Base-by-base conservation (phyloP, 2,888 invertebrate species). In the Orthosia incerta region DNA sequence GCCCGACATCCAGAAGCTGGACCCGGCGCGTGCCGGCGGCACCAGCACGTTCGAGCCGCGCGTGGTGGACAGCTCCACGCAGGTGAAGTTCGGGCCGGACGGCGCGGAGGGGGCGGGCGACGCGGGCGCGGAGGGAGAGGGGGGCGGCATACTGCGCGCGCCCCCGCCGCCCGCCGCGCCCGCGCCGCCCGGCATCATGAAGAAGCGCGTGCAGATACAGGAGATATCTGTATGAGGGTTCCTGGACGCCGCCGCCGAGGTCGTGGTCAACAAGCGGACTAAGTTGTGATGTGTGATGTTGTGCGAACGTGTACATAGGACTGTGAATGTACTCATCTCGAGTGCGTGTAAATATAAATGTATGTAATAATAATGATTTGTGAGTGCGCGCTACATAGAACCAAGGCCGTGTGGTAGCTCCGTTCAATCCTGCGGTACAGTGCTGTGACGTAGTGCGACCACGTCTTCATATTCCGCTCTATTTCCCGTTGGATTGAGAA, bases 151-250 rank as follows among this genome's bases (percentile, higher is more conserved):
- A 23, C 94, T 97, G 65, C 94, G 97, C 56, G 94, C 92, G 50
- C 95, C 95, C 1, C 93, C 95, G 70, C 91, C 93, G 7, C 85
- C 93, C 59, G 88, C 95, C 50, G 94, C 95, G 18, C 97, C 97
- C 9, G 97, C 97, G 59, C 97, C 98, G 1, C 98, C 98, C 13
- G 97, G 98, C 73, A 97, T 98, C 82, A 97, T 97, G 96, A 98
- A 98, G 95, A 98, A 98, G 95, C 97, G 98, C 93, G 98, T 99
- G 89, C 98, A 98, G 96, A 99, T 99, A 93, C 98, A 98, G 94
- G 98, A 99, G 94, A 99, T 99, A 96, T 98, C 98, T 79, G 98
- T 98, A 96, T 98, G 97, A 97, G 96, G 93, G 90, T 95, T 94
- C 85, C 92, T 95, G 76, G 93, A 94, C 88, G 89, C 92, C 88